Base-by-base conservation (phyloP, 2,113 vertebrate genomes). In the Alligator sinensis region DNA sequence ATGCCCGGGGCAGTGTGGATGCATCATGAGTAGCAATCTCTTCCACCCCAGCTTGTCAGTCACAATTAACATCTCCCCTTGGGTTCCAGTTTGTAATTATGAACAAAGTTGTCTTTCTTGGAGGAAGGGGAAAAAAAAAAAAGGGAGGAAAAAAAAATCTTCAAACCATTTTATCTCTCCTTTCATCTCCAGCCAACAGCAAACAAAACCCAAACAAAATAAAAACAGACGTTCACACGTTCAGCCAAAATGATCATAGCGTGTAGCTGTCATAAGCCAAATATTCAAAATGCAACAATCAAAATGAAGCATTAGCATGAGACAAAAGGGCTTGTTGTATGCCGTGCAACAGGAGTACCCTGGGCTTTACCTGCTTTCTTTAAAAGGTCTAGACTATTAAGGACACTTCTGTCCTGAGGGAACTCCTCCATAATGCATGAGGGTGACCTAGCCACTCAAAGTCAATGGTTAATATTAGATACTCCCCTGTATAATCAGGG, bases 201-300 rank as follows among this genome's bases (percentile, higher is more conserved):
- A 97, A 91, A 89, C 87, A 95, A 75, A 78, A 87, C 77, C 89
- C 90, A 95, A 92, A 47, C 90, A 87, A 78, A 92, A 90, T 66
- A 92, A 94, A 93, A 90, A 6, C 93, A 96, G 95, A 95, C 93
- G 87, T 90, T 96, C 90, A 88, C 0, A 0, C 81, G 76, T 91
- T 93, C 87, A 86, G 86, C 85, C 92, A 83, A 93, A 96, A 68
- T n/a, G 84, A 97, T 96, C 96, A 96, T 84, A 94, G 94, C 22
- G 28, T 59, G 61, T 95, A 91, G 86, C 78, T 95, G 72, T 96
- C 93, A 96, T 85, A 93, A 87, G 93, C n/a, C 80, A 86, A 90
- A 61, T 78, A 95, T 96, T 96, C 96, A 93, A 96, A 96, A 96
- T 95, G 88, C 91, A 96, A 86, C 93, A 91, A 91, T 83, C 77